Percentiles rank a stretch among this genome's conserved stretches.
Evolutionary conservation across 2,113 vertebrate genomes (phyloP).

Genomic region (Perca schrenkii): DNA sequence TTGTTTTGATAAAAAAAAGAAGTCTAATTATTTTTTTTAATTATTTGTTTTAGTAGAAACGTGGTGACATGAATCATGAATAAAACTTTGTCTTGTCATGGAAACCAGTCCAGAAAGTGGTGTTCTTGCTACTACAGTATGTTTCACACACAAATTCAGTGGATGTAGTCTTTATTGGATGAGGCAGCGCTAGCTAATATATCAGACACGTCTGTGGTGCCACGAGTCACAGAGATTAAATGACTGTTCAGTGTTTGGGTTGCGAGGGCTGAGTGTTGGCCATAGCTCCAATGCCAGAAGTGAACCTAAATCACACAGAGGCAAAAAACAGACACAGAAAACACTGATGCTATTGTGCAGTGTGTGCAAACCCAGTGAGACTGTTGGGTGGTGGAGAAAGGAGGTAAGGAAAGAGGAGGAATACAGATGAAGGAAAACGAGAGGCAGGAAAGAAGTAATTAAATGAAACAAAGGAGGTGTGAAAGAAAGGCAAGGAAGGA

Average conservation of each 20-base stretch:
- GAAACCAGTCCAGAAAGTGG: slow-evolving; percentile 24
- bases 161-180: slow-evolving; percentile 55
- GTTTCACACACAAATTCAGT: slow-evolving; percentile 48
- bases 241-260: slow-evolving; percentile 75
- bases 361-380: slow-evolving; percentile 47
- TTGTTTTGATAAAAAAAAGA: slow-evolving; percentile 52
- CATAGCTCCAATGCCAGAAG: slow-evolving; percentile 66
- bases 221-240: slow-evolving; percentile 76
- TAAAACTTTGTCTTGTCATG: slow-evolving; percentile 44
- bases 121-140: slow-evolving; percentile 21
- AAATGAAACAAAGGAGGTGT: slow-evolving; percentile 57
- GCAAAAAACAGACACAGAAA: slow-evolving; percentile 67
- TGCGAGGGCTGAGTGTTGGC: slow-evolving; percentile 71
- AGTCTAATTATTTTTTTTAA: background rate
- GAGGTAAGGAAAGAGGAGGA: slow-evolving; percentile 44
- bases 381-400: slow-evolving; percentile 37
- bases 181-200: slow-evolving; percentile 62
- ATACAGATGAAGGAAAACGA: slow-evolving; percentile 55
- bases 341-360: slow-evolving; percentile 78
- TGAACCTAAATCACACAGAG: slow-evolving; percentile 64
- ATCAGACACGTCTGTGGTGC: slow-evolving; percentile 64
- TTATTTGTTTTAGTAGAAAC: slow-evolving; percentile 21
- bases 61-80: slow-evolving; percentile 49
- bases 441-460: slow-evolving; percentile 38
- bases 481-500: slow-evolving; percentile 40